These are phyloP conservation scores for Tethya wilhelma DNA, from an alignment of 37 sponge, comb jelly and placozoan genomes.

Conservation along the genomic window DNA sequence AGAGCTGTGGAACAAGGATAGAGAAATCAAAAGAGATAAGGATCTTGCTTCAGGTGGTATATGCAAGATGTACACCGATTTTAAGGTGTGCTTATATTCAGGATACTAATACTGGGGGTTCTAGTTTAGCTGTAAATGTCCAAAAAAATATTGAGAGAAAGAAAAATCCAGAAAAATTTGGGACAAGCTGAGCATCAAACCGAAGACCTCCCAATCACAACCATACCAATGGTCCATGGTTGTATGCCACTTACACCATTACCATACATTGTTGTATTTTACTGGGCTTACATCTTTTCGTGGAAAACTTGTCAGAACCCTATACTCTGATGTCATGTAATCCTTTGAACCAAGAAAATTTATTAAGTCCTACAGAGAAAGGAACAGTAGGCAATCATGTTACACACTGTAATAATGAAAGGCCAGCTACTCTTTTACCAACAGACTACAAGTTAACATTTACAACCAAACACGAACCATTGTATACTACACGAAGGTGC, in stretches of 20 bases:
- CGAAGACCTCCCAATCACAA: no score
- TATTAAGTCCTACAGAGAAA: conserved; percentile 37
- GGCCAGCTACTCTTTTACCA: not conserved
- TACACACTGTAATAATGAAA: not conserved
- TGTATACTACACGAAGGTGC: no score
- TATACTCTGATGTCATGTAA: conserved; percentile 56
- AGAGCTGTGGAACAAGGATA: conserved; percentile 34
- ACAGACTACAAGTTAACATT: not conserved
- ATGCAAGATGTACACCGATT: no score
- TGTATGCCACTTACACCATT: not conserved
- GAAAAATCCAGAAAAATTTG: not conserved
- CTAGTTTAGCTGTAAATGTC: not conserved
- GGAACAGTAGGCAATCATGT: not conserved
- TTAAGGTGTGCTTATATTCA: no score
- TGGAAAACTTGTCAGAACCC: conserved; percentile 63
- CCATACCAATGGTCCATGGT: not conserved
- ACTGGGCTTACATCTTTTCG: conserved; percentile 75
- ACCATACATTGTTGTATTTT: not conserved
- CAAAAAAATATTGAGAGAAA: not conserved
- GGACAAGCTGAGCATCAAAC: no score
- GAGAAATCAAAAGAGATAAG: no score
- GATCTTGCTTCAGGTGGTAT: no score
- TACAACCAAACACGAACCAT: not conserved
- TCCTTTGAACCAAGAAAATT: conserved; percentile 68
- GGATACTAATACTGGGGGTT: no score